A percentile compares a stretch with the other conserved stretches of the same genome.
Conservation (phyloP, 2,888 invertebrate species). For the Microctonus brassicae region DNA sequence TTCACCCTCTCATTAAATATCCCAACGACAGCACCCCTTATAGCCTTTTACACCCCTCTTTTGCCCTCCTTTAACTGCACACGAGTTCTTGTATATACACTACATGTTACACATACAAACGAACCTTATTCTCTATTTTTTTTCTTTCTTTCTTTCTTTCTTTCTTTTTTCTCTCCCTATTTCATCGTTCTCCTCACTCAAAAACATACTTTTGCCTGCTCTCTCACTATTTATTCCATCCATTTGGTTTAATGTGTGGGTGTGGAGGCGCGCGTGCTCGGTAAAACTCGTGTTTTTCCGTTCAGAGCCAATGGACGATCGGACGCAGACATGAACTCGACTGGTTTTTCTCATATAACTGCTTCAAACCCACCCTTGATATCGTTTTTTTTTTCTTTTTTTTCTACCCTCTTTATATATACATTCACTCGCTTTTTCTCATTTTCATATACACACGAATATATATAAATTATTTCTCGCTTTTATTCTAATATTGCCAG, state of each 20-base stretch:
- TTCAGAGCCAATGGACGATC: constrained; percentile 18
- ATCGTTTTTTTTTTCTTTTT: constrained; percentile 23
- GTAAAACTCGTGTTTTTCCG: constrained; percentile 45
- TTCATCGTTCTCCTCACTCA: not conserved
- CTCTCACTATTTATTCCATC: constrained; percentile 37
- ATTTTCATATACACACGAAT: constrained; percentile 18
- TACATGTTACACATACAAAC: not conserved
- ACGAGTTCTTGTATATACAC: not conserved
- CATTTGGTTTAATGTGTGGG: constrained; percentile 46
- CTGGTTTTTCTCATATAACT: constrained; percentile 35
- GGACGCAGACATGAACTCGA: constrained; percentile 34
- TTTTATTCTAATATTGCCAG: too few relatives aligned
- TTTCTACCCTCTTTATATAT: constrained; percentile 15
- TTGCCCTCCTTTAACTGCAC: too few relatives aligned
- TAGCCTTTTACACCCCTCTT: not conserved
- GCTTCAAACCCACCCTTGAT: constrained; percentile 23
- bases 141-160: not conserved
- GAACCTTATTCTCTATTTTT: not conserved
- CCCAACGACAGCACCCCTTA: not conserved
- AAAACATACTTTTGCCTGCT: not conserved
- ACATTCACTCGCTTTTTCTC: constrained; percentile 18
- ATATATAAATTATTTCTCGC: not conserved
- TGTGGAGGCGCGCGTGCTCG: constrained; percentile 41
- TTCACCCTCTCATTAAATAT: constrained; percentile 19
- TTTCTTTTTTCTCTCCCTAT: not conserved